Evolutionary conservation across 1,140 invertebrate species (phyloP).

Genomic region (Brachionus manjavacas): DNA sequence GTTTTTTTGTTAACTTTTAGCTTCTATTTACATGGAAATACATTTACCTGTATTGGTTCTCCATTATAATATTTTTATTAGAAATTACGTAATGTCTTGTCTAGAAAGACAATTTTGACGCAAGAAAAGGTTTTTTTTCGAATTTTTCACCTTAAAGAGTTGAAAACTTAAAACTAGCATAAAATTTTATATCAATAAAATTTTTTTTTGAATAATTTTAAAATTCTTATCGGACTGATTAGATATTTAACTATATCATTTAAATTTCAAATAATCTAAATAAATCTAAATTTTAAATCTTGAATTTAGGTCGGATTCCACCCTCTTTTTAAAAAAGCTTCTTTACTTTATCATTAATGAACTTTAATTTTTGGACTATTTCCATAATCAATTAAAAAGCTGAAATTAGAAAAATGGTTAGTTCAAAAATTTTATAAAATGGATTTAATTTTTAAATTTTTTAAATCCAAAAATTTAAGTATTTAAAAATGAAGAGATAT

Average conservation of each 20-base stretch:
- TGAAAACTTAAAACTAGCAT: background rate
- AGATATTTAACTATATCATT: background rate
- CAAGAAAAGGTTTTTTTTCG: background rate
- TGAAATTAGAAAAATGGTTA: no score
- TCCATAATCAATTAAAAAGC: no score
- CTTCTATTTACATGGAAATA: background rate
- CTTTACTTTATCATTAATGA: no score
- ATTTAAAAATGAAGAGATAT: background rate
- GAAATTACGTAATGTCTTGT: background rate
- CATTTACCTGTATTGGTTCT: background rate
- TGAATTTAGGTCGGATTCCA: background rate
- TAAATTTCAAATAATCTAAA: background rate
- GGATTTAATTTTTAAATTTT: no score
- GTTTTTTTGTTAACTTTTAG: no score
- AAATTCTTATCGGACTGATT: background rate
- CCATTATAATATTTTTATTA: no score
- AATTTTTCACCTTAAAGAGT: no score
- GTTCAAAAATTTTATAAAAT: no score
- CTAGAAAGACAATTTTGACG: background rate
- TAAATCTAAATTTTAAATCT: background rate
- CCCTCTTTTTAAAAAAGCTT: no score
- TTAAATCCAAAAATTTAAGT: no score
- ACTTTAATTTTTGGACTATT: no score
- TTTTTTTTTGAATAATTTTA: background rate
- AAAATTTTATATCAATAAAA: background rate